phyloP scores from a whole-genome alignment of 2,888 invertebrate genomes.

The Auanema freiburgensis region DNA sequence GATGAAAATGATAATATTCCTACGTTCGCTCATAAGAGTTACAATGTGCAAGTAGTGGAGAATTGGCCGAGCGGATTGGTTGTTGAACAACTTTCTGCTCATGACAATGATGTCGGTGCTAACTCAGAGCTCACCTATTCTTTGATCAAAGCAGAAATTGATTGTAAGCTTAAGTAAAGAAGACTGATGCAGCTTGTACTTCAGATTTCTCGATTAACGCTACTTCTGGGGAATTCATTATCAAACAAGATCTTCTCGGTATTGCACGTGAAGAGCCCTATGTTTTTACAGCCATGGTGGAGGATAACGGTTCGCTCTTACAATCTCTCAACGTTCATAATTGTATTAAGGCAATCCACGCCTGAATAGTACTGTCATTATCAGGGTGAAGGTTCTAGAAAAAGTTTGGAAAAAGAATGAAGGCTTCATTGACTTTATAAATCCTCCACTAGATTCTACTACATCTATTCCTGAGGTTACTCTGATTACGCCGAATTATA shows the following conservation, averaged over 20 bases:
- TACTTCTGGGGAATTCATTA: constrained; percentile 22
- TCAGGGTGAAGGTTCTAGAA: constrained; percentile 14
- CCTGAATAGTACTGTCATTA: constrained; percentile 11
- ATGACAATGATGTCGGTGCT: constrained; percentile 33
- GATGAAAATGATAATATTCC: constrained; percentile 55
- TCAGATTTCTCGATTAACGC: constrained; percentile 31
- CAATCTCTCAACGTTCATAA: constrained; percentile 14
- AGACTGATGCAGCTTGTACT: constrained; percentile 12
- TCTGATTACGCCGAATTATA: background rate
- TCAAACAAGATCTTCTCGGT: constrained; percentile 21
- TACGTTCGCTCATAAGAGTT: constrained; percentile 25
- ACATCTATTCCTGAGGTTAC: constrained; percentile 12
- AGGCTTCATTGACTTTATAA: constrained; percentile 10
- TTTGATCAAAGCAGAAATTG: constrained; percentile 16
- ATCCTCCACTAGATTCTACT: constrained; percentile 18
- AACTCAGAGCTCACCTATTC: constrained; percentile 28
- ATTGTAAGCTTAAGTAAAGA: constrained; percentile 1
- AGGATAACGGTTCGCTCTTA: constrained; percentile 26
- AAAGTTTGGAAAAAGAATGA: background rate
- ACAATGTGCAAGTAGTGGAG: constrained; percentile 44
- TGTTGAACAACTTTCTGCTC: constrained; percentile 30
- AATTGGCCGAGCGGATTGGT: constrained; percentile 46
- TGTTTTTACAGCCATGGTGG: constrained; percentile 28
- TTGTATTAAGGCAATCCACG: constrained; percentile 18
- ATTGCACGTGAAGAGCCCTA: constrained; percentile 35